Evolutionary conservation across 2,888 invertebrate species (phyloP).

Genomic region (Caenorhabditis sp.): DNA sequence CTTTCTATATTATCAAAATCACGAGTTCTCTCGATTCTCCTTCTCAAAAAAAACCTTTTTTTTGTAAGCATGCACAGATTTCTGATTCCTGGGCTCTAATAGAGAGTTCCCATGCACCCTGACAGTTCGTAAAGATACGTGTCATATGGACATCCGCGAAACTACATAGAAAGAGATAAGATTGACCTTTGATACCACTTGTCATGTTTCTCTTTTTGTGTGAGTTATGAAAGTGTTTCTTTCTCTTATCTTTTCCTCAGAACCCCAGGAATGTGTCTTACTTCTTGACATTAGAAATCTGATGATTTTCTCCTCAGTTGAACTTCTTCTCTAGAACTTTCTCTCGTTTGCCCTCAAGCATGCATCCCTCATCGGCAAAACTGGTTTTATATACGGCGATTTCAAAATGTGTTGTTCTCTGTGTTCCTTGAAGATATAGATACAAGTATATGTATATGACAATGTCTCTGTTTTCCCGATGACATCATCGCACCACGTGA

Average conservation of each 20-base stretch:
- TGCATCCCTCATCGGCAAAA: constrained; percentile 15
- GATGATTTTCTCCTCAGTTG: background rate
- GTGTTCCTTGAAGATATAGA: constrained; percentile 30
- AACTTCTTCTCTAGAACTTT: constrained; percentile 4
- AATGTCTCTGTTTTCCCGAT: constrained; percentile 21
- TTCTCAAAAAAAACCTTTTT: background rate
- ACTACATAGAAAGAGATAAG: background rate
- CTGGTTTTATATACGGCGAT: background rate
- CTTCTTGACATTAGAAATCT: background rate
- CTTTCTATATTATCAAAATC: constrained; percentile 7
- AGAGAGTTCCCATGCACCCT: background rate
- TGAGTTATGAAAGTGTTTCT: constrained; percentile 8
- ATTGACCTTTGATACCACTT: constrained; percentile 9
- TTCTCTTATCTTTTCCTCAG: constrained; percentile 25
- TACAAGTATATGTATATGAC: background rate
- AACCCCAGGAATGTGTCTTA: background rate
- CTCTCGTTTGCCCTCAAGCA: constrained; percentile 6
- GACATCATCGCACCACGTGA: constrained; percentile 36
- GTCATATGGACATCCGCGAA: background rate
- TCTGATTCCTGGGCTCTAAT: background rate
- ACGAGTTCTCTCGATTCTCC: background rate
- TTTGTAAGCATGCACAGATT: constrained; percentile 1
- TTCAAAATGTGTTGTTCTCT: constrained; percentile 21
- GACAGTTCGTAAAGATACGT: background rate
- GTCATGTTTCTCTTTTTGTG: background rate